Evolutionary conservation across 2,888 invertebrate genomes (phyloP).

Genomic region (Apantesis nais): DNA sequence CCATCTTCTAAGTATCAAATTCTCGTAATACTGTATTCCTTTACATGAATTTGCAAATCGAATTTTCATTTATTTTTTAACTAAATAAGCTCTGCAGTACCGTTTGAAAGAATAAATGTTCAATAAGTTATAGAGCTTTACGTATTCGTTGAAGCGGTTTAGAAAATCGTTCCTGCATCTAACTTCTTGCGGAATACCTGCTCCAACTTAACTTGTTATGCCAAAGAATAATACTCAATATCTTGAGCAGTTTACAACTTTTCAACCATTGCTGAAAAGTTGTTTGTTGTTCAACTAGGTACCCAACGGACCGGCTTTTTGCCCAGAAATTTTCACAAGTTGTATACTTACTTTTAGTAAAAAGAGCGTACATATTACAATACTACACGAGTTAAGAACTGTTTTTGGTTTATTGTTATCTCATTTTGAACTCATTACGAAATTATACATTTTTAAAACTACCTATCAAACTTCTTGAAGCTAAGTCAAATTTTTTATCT

Average conservation of each 20-base stretch:
- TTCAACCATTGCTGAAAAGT: constrained; percentile 37
- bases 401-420: not conserved
- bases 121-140: constrained; percentile 57
- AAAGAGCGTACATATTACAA: not conserved
- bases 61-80: constrained; percentile 62
- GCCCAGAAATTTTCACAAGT: constrained; percentile 22
- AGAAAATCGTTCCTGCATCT: constrained; percentile 65
- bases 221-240: constrained; percentile 58
- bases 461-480: too few relatives aligned
- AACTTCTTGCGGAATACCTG: constrained; percentile 60
- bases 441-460: not conserved
- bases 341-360: not conserved
- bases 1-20: constrained; percentile 29
- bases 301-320: constrained; percentile 36
- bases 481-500: too few relatives aligned
- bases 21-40: constrained; percentile 33
- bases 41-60: constrained; percentile 27
- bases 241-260: constrained; percentile 49
- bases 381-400: not conserved
- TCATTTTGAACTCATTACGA: not conserved
- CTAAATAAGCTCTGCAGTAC: constrained; percentile 66
- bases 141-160: constrained; percentile 70
- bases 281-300: constrained; percentile 44
- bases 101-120: constrained; percentile 61
- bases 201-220: constrained; percentile 56